Evolutionary conservation across 2,113 vertebrate genomes (phyloP), one percentile per base, ranked within the genome.

Genomic region (Malurus cyaneus): DNA sequence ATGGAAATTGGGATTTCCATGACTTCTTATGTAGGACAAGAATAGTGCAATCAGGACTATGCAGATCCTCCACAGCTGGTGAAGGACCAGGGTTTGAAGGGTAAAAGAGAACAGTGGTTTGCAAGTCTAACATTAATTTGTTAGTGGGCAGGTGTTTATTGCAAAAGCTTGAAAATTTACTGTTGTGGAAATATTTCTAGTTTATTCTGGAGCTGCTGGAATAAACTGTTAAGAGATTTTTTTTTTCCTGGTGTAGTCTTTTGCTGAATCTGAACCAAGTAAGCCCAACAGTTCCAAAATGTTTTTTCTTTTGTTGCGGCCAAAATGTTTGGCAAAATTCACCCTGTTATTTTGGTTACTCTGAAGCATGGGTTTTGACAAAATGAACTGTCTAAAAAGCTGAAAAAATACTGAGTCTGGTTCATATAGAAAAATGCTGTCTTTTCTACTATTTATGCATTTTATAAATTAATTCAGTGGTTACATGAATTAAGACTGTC

Each of bases 1-100:
- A 28, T 44, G 57, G n/a, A 57, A 71, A 52, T 23, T 4, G 7
- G 8, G 15, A 17, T 78, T 72, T 34, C 60, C 3, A 25, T 0
- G 2, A 49, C 11, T 66, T 18, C 28, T 71, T 25, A 1, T 0
- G 2, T 5, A 5, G 17, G 34, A 26, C 2, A 1, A 21, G 36
- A 73, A 24, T 12, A 34, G 23, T 16, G 31, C 4, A 10, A 52
- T 21, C 8, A 70, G 56, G 18, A 49, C 42, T n/a, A 9, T 1
- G 25, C 29, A 25, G 25, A 2, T 36, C 25, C 12, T 89, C 46
- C 2, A 5, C 3, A 39, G 41, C 41, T 4, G 2, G n/a, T 21
- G 28, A 60, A 34, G 6, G 19, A 32, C 4, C 5, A 12, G 14
- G 19, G 11, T 23, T 23, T 1, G 0, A 31, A 64, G 10, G 4